phyloP scores from a whole-genome alignment of 37 sponge, comb jelly and placozoan genomes.

The Bolinopsis microptera region DNA sequence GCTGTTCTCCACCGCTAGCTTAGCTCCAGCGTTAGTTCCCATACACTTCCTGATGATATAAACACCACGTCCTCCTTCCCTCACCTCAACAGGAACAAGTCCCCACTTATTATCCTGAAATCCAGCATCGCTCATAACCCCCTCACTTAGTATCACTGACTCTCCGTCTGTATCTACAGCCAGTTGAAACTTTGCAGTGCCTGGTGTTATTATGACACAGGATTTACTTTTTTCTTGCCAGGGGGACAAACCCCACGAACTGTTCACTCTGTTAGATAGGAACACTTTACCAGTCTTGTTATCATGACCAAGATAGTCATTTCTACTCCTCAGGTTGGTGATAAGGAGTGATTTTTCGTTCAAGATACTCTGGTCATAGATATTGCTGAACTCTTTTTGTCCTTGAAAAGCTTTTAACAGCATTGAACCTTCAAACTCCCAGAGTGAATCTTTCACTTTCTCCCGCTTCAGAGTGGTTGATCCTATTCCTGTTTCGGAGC shows the following conservation, averaged over 20 bases:
- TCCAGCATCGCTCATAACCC: not conserved
- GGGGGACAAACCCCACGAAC: not conserved
- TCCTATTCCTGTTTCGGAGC: too few species aligned
- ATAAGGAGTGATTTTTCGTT: not conserved
- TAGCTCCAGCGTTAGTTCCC: not conserved
- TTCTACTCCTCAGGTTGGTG: not conserved
- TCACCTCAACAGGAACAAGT: not conserved
- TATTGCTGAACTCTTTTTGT: not conserved
- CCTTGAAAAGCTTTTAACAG: not conserved
- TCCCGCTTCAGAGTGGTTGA: too few species aligned
- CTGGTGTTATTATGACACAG: not conserved
- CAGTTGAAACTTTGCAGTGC: not conserved
- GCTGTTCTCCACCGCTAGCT: not conserved
- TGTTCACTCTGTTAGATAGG: not conserved
- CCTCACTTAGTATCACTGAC: not conserved
- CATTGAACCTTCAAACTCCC: not conserved
- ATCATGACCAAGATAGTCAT: not conserved
- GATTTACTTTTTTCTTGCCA: not conserved
- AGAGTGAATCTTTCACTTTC: not conserved
- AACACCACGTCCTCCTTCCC: not conserved
- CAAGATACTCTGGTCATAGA: not conserved
- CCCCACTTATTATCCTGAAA: not conserved
- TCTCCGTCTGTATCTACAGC: not conserved
- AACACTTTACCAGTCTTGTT: not conserved
- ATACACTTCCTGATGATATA: not conserved